phyloP scores from a whole-genome alignment of 2,888 invertebrate genomes.

The Tupiocoris notatus region DNA sequence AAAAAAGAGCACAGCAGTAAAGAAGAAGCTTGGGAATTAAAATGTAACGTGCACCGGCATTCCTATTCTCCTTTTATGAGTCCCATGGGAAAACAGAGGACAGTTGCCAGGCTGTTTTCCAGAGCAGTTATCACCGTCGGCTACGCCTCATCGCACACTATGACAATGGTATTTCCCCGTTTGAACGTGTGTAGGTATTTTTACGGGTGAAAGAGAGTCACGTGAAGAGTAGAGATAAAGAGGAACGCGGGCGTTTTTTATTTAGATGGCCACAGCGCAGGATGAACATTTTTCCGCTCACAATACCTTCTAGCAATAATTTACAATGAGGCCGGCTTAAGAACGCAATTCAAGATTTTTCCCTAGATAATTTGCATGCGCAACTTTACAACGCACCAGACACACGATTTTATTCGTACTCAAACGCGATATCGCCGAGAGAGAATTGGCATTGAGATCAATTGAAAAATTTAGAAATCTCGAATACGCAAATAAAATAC shows the following conservation, averaged over 20 bases:
- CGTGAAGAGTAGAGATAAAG: not conserved
- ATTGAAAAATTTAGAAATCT: too few species aligned
- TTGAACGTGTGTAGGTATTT: not conserved
- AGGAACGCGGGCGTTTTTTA: not conserved
- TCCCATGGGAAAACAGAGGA: not conserved
- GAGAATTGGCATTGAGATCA: too few species aligned
- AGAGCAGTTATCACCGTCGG: not conserved
- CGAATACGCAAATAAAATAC: too few species aligned
- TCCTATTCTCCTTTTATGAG: not conserved
- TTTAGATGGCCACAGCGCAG: not conserved
- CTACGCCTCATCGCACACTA: not conserved
- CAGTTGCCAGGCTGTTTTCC: not conserved
- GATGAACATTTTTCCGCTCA: not conserved
- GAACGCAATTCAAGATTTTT: too few species aligned
- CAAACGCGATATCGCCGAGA: too few species aligned
- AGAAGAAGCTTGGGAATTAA: not conserved
- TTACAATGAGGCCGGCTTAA: too few species aligned
- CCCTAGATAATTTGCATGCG: too few species aligned
- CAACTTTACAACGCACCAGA: too few species aligned
- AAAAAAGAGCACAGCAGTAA: not conserved
- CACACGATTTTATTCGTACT: too few species aligned
- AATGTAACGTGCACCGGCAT: not conserved
- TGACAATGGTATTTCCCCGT: not conserved
- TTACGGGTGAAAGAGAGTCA: not conserved
- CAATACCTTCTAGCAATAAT: too few species aligned